phyloP scores from a whole-genome alignment of 2,888 invertebrate species.

The Augiades crinisus region DNA sequence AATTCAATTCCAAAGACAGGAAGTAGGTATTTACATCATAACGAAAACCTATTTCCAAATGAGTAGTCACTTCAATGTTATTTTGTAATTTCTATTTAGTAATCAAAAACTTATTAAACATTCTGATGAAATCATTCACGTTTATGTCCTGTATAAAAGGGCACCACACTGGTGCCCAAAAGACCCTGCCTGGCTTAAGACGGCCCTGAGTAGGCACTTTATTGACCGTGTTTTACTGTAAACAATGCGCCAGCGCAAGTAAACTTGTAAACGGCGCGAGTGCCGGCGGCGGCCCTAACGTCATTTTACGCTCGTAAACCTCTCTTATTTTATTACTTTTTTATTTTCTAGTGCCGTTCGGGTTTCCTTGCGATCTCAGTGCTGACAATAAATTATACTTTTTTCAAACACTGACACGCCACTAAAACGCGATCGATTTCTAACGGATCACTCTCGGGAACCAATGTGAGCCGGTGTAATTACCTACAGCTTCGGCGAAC shows the following conservation, averaged over 20 bases:
- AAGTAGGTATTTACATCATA: too few species aligned
- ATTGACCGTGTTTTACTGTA: slow-evolving; percentile 38
- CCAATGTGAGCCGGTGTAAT: slow-evolving; percentile 74
- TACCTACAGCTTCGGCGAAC: slow-evolving; percentile 71
- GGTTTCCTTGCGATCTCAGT: slow-evolving; percentile 76
- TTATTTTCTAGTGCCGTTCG: slow-evolving; percentile 78
- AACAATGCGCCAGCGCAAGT: slow-evolving; percentile 48
- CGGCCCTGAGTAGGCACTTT: too few species aligned
- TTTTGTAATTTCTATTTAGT: too few species aligned
- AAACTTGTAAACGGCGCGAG: slow-evolving; percentile 61
- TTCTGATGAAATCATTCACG: too few species aligned
- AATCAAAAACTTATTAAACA: too few species aligned
- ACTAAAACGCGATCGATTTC: slow-evolving; percentile 80
- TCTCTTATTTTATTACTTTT: slow-evolving; percentile 77
- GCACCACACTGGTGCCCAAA: too few species aligned
- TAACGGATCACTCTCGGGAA: slow-evolving; percentile 77
- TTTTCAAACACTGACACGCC: slow-evolving; percentile 79
- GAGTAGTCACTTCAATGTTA: too few species aligned
- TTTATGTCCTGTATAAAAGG: too few species aligned
- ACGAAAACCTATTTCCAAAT: too few species aligned
- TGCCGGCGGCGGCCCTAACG: slow-evolving; percentile 65
- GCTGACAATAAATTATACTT: slow-evolving; percentile 79
- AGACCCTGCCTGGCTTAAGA: too few species aligned
- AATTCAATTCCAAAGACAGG: too few species aligned
- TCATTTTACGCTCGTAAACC: slow-evolving; percentile 80